Base-by-base conservation (phyloP, 2,888 invertebrate species). In the Ectobius pallidus region DNA sequence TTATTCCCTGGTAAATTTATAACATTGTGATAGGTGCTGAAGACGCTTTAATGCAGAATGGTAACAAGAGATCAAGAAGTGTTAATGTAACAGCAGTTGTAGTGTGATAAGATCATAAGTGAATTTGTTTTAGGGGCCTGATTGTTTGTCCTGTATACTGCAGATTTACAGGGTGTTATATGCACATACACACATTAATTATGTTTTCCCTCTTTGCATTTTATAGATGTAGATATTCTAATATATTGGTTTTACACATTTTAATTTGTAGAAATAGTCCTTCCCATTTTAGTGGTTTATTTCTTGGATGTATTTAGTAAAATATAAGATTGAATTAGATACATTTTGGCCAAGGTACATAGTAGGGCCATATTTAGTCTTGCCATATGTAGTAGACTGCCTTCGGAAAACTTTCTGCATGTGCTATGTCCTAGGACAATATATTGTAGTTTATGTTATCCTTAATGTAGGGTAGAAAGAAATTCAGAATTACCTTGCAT, bases 111-210 rank as follows among this genome's bases (percentile, higher is more conserved):
- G 25, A 9, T 52, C 25, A 25, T 25, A 52, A 14, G 1, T 25
- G 25, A 52, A 52, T 52, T 14, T 52, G 52, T 52, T 52, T 1
- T 52, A 25, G 52, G 25, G 52, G 52, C 52, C 52, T 52, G 52
- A 52, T 52, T 52, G 52, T 52, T 52, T 52, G 25, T 52, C 25
- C 25, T 52, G 25, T 52, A 52, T 52, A 25, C 52, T 52, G 52
- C 52, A 52, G 52, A 25, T 52, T 52, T 25, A 52, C 25, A 52
- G 25, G 25, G 52, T 52, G 52, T 22, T 52, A 52, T 1, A 52
- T 22, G 52, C 52, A 52, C 25, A 4, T 22, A 52, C 7, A 11
- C n/a, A n/a, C n/a, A n/a, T n/a, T n/a, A n/a, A n/a, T n/a, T n/a
- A n/a, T n/a, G n/a, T n/a, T n/a, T n/a, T n/a, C n/a, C n/a, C n/a